Base-by-base conservation (phyloP, 2,888 invertebrate genomes). In the Thumatha senex region DNA sequence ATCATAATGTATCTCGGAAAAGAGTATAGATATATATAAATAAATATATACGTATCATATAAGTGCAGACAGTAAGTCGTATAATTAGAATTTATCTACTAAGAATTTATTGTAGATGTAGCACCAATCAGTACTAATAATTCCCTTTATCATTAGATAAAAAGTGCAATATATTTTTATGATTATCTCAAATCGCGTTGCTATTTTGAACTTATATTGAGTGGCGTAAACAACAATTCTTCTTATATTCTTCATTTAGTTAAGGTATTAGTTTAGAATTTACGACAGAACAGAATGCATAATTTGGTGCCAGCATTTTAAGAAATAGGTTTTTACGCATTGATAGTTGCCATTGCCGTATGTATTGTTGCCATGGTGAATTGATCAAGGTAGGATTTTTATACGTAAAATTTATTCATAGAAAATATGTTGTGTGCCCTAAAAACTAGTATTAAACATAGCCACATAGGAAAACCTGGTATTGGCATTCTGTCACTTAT, bases 21-120 rank as follows among this genome's bases (percentile, higher is more conserved):
- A 24, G 18, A 24, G 5, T 33, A 29, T 34, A 11, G 24, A 24
- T 24, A 12, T 12, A 5, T 35, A 38, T 38, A 39, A 24, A 31
- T 40, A 13, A 13, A 40, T n/a, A n/a, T 41, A 14, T 12, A 50
- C 13, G 31, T 42, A 45, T 57, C 49, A 67, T 54, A 54, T 66
- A 70, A 59, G 33, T 47, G 43, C 45, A 54, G 60, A 51, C 51
- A 53, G 46, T 45, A 51, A 47, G 38, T 46, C 44, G 34, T 47
- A 24, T 46, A 45, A 47, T 30, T 48, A 40, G 31, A 12, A 18
- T 18, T 34, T 54, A 51, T 44, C 4, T 10, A 34, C 18, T 35
- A 46, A 42, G 38, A 34, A 35, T 18, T n/a, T 41, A 34, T 33
- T 8, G 35, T 45, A 50, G 35, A 11, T 43, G 39, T 33, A 50